Percentiles rank a stretch among this genome's conserved stretches.
Conservation (phyloP, 2,888 invertebrate genomes). For the Pseudococcus viburni region DNA sequence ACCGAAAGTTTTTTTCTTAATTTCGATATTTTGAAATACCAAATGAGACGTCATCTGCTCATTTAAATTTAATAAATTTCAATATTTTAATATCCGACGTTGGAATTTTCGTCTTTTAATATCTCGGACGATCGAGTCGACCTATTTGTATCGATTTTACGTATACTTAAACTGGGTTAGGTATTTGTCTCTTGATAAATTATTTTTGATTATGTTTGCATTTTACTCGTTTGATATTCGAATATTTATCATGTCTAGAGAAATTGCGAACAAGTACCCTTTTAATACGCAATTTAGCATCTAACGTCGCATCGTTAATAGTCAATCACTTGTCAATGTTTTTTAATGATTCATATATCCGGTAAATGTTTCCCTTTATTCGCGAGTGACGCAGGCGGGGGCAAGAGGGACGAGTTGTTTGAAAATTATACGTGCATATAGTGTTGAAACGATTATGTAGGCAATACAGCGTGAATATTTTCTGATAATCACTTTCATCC, state of each 20-base stretch:
- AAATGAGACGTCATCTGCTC: too few relatives aligned
- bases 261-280: neutral
- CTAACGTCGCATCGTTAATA: neutral
- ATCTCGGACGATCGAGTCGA: neutral
- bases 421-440: conserved; percentile 9
- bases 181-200: neutral
- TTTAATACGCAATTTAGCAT: conserved; percentile 25
- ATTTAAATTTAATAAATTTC: too few relatives aligned
- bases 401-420: neutral
- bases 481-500: conserved; percentile 39
- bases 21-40: neutral
- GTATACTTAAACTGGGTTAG: neutral
- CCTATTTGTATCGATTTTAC: neutral
- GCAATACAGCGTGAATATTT: conserved; percentile 22
- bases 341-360: conserved; percentile 7
- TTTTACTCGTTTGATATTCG: neutral
- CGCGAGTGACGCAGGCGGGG: neutral
- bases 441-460: neutral
- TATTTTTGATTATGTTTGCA: conserved; percentile 2
- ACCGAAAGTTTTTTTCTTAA: neutral
- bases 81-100: too few relatives aligned
- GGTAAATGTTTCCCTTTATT: neutral
- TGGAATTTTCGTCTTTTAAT: too few relatives aligned
- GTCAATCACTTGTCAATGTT: neutral
- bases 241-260: conserved; percentile 7